Conservation (phyloP, 2,888 invertebrate genomes). For the Drosophila prolongata region DNA sequence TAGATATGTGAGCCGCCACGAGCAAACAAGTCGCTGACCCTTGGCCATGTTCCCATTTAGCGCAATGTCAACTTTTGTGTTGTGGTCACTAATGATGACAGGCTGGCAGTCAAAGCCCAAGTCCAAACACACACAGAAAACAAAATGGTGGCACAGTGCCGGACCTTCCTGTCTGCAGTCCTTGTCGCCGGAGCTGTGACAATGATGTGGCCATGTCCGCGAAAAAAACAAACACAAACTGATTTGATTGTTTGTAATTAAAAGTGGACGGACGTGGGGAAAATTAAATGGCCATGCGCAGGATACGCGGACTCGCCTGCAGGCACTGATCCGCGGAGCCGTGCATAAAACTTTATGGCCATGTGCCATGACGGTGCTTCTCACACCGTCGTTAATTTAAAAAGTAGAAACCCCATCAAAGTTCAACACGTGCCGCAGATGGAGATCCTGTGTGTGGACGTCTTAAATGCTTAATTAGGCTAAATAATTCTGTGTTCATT, state of each 20-base stretch:
- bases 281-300: conserved; percentile 73
- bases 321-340: conserved; percentile 28
- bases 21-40: conserved; percentile 9
- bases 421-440: conserved; percentile 7
- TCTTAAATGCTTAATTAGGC: conserved; percentile 45
- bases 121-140: conserved; percentile 56
- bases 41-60: conserved; percentile 66
- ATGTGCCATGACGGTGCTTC: conserved; percentile 50
- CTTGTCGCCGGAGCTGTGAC: conserved; percentile 28
- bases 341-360: conserved; percentile 69
- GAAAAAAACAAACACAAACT: conserved; percentile 59
- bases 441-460: conserved; percentile 18
- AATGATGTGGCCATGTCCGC: conserved; percentile 38
- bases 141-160: conserved; percentile 28
- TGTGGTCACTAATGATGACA: conserved; percentile 80
- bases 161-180: conserved; percentile 19
- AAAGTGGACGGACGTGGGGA: conserved; percentile 73
- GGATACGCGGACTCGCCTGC: conserved; percentile 24
- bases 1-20: conserved; percentile 41
- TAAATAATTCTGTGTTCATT: conserved; percentile 43
- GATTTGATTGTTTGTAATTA: conserved; percentile 82
- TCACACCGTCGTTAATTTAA: conserved; percentile 60
- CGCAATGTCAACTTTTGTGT: conserved; percentile 77
- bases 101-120: conserved; percentile 56
- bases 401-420: conserved; percentile 67